Evolutionary conservation across 2,113 vertebrate genomes (phyloP).

Genomic region (Perccottus glenii): DNA sequence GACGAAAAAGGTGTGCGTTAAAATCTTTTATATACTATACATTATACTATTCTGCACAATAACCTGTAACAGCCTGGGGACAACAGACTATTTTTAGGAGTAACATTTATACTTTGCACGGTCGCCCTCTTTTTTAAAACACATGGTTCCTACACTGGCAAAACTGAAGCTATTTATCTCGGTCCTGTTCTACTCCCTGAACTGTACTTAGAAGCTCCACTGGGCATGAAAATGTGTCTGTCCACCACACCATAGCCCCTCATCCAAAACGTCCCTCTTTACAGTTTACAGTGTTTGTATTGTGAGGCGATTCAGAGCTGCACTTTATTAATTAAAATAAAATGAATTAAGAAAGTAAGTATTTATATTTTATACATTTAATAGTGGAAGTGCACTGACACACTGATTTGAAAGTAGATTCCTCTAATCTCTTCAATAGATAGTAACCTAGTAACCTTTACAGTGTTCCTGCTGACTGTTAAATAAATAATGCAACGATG

Average conservation of each 20-base stretch:
- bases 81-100: slow-evolving; percentile 52
- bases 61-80: slow-evolving; percentile 24
- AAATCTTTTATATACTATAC: slow-evolving; percentile 53
- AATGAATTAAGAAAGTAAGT: not conserved
- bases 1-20: slow-evolving; percentile 39
- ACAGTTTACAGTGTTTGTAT: not conserved
- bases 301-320: not conserved
- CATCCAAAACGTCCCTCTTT: slow-evolving; percentile 3
- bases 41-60: slow-evolving; percentile 41
- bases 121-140: slow-evolving; percentile 22
- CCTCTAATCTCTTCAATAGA: slow-evolving; percentile 43
- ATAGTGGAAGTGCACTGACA: slow-evolving; percentile 17
- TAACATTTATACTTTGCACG: slow-evolving; percentile 41
- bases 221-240: slow-evolving; percentile 56
- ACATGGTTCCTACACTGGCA: slow-evolving; percentile 9
- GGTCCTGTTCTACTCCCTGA: slow-evolving; percentile 42
- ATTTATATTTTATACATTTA: slow-evolving; percentile 15
- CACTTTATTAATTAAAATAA: no score
- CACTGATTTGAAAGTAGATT: slow-evolving; percentile 32
- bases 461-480: slow-evolving; percentile 43
- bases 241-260: not conserved
- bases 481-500: slow-evolving; percentile 67
- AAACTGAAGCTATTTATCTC: slow-evolving; percentile 41
- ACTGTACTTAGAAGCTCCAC: slow-evolving; percentile 39
- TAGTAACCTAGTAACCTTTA: slow-evolving; percentile 64